Conservation (phyloP, 2,888 invertebrate species). For the Eristalinus aeneus region DNA sequence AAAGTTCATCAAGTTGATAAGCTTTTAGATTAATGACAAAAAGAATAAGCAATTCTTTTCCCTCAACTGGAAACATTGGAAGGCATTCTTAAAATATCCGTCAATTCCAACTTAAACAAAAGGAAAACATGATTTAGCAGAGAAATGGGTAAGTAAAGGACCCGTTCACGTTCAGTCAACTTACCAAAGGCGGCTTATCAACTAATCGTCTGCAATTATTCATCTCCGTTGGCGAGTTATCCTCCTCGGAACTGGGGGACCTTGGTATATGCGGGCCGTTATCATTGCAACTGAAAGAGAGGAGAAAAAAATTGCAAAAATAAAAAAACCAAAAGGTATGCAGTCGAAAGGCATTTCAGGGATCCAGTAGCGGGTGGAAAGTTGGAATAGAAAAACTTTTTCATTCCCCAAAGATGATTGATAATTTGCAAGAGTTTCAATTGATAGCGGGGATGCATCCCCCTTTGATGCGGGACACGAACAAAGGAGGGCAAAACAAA, state of each 20-base stretch:
- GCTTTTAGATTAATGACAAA: no score
- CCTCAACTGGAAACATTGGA: not conserved
- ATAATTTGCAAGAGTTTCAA: slow-evolving; percentile 67
- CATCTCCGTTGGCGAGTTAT: slow-evolving; percentile 92
- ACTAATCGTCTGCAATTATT: slow-evolving; percentile 91
- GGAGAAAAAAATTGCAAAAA: not conserved
- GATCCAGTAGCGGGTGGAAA: not conserved
- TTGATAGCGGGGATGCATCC: slow-evolving; percentile 50
- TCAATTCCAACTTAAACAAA: not conserved
- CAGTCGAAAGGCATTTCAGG: not conserved
- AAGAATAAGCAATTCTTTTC: not conserved
- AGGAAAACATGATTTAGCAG: not conserved
- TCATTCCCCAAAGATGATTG: slow-evolving; percentile 58
- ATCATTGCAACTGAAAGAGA: slow-evolving; percentile 68
- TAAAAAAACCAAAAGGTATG: not conserved
- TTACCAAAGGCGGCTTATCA: slow-evolving; percentile 88
- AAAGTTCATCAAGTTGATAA: no score
- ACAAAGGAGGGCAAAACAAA: not conserved
- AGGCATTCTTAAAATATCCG: not conserved
- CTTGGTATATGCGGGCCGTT: slow-evolving; percentile 74
- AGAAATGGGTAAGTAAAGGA: not conserved
- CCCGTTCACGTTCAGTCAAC: slow-evolving; percentile 33
- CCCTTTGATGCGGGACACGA: not conserved
- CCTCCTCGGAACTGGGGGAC: slow-evolving; percentile 89
- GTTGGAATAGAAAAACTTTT: slow-evolving; percentile 40